A percentile compares a stretch with the other conserved stretches of the same genome.
These are phyloP conservation scores for Mirounga angustirostris DNA, from an alignment of 2,113 vertebrate species.

Conservation along the genomic window DNA sequence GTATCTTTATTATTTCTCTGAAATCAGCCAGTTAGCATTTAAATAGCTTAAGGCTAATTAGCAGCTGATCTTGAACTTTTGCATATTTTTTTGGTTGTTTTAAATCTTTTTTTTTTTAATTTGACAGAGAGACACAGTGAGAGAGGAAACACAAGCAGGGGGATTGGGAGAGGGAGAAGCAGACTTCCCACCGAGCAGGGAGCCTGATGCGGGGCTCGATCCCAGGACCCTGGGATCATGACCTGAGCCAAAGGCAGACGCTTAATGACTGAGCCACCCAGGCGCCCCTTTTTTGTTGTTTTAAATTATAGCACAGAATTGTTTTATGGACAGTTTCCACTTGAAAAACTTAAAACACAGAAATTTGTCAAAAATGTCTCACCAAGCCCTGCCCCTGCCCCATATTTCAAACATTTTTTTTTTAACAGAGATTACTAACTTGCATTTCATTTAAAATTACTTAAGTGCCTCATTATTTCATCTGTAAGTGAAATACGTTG, in stretches of 20 bases:
- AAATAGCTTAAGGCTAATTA: background rate
- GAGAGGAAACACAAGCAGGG: too few species aligned
- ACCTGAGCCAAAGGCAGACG: too few species aligned
- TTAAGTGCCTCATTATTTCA: background rate
- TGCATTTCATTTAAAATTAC: background rate
- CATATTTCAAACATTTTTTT: background rate
- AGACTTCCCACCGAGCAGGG: too few species aligned
- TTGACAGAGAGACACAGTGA: too few species aligned
- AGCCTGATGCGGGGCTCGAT: too few species aligned
- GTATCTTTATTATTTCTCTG: background rate
- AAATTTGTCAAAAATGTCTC: background rate
- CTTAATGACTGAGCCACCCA: too few species aligned
- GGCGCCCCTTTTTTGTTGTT: background rate
- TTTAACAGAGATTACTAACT: background rate
- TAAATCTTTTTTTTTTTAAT: background rate
- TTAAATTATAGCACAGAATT: background rate
- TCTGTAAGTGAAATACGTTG: background rate
- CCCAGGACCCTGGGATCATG: too few species aligned
- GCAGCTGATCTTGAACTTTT: background rate
- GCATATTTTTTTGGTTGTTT: background rate
- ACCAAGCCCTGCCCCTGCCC: accelerated
- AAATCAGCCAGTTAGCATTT: background rate
- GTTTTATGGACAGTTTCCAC: background rate
- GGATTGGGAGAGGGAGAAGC: too few species aligned
- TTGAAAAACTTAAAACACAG: background rate